These are phyloP conservation scores for Anarsia innoxiella DNA, from an alignment of 2,888 invertebrate species.

Conservation along the genomic window DNA sequence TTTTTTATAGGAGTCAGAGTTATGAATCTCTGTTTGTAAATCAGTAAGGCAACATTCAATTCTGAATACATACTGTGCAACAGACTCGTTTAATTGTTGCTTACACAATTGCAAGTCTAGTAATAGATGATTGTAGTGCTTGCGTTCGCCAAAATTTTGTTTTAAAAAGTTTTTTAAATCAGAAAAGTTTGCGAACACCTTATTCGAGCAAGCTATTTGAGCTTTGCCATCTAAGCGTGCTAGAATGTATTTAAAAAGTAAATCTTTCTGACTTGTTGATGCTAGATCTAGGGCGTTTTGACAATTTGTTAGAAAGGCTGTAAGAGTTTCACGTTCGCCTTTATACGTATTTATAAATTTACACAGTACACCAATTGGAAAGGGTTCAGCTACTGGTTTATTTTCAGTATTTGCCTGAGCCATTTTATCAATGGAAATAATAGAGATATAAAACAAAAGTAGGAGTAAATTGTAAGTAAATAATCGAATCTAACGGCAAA, in stretches of 20 bases:
- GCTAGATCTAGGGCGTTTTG: conserved; percentile 11
- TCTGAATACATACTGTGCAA: conserved; percentile 4
- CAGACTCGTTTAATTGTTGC: conserved; percentile 6
- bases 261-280: conserved; percentile 2
- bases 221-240: conserved; percentile 11
- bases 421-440: no score
- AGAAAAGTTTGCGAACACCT: conserved; percentile 7
- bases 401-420: no score
- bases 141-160: conserved; percentile 12
- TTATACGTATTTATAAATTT: no score
- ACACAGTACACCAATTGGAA: no score
- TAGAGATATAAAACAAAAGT: no score
- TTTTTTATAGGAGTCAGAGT: conserved; percentile 12
- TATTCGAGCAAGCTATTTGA: conserved; percentile 11
- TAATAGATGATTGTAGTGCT: conserved; percentile 13
- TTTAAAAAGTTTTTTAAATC: conserved; percentile 8
- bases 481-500: no score
- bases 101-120: conserved; percentile 12
- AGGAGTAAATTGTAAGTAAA: no score
- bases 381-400: no score
- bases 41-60: conserved; percentile 12
- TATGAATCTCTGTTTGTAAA: conserved; percentile 13
- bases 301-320: no score
- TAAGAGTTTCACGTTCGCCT: no score
- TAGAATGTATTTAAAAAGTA: conserved; percentile 13